Evolutionary conservation across 37 sponge, comb jelly and placozoan species (phyloP).

Genomic region (Geodia barretti): DNA sequence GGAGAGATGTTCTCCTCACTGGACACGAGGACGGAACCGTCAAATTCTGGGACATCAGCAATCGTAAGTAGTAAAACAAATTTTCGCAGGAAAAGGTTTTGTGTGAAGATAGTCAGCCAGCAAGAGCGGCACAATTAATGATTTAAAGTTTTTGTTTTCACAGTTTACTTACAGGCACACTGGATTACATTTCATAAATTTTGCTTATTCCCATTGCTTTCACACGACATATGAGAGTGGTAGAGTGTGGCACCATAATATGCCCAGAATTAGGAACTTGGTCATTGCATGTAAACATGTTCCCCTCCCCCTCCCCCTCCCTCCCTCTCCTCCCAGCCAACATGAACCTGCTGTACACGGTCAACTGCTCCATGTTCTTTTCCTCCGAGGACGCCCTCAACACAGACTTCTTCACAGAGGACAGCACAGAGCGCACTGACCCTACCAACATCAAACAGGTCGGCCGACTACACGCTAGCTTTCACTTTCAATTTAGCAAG

Average conservation of each 20-base stretch:
- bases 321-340: constrained; percentile 26
- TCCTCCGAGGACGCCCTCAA: constrained; percentile 11
- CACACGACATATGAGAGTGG: too few species aligned
- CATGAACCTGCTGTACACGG: constrained; percentile 36
- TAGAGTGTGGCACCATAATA: too few species aligned
- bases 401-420: constrained; percentile 32
- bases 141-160: too few species aligned
- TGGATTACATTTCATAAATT: too few species aligned
- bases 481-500: too few species aligned
- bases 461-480: too few species aligned
- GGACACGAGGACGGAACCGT: constrained; percentile 96
- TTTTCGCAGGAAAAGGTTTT: neutral
- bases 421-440: neutral
- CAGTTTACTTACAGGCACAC: neutral
- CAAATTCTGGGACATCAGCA: constrained; percentile 93
- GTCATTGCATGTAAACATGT: neutral
- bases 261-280: neutral
- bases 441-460: neutral
- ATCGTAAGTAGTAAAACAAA: constrained; percentile 38
- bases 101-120: neutral
- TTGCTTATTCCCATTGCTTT: too few species aligned
- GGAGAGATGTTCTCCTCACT: constrained; percentile 48
- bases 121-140: too few species aligned
- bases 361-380: constrained; percentile 40
- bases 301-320: neutral